phyloP scores from a whole-genome alignment of 37 sponge, comb jelly and placozoan species.

The Corticium candelabrum region DNA sequence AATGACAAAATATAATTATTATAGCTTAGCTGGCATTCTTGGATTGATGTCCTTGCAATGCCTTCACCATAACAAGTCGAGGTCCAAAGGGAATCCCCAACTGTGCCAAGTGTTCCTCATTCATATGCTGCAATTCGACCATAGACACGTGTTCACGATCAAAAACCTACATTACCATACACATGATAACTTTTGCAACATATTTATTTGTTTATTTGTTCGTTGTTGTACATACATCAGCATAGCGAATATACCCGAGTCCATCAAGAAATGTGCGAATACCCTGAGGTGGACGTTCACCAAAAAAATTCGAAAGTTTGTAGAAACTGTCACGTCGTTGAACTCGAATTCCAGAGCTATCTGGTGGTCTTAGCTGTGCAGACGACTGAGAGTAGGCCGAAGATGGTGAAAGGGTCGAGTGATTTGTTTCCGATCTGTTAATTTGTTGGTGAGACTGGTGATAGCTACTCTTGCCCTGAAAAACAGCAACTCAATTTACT shows the following conservation, averaged over 20 bases:
- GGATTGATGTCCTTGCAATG: background rate
- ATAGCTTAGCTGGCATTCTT: background rate
- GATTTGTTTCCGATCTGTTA: too few species aligned
- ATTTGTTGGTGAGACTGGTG: too few species aligned
- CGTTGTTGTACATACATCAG: constrained; percentile 18
- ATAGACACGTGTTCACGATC: constrained; percentile 17
- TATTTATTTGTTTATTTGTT: background rate
- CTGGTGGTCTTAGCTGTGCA: background rate
- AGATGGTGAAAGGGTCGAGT: too few species aligned
- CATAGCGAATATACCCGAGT: constrained; percentile 34
- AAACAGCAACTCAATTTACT: too few species aligned
- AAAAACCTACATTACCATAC: constrained; percentile 17
- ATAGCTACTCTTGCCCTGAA: too few species aligned
- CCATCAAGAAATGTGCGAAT: constrained; percentile 30
- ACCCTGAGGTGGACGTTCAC: constrained; percentile 41
- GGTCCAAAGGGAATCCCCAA: constrained; percentile 57
- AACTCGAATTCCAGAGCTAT: background rate
- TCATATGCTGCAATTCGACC: constrained; percentile 28
- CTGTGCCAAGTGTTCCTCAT: constrained; percentile 23
- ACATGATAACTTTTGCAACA: background rate
- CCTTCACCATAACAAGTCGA: constrained; percentile 16
- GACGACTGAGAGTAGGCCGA: background rate
- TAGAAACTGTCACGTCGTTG: constrained; percentile 18
- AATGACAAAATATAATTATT: background rate
- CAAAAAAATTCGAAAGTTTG: constrained; percentile 49